Evolutionary conservation across 2,888 invertebrate species (phyloP).

Genomic region (Plemyria rubiginata): DNA sequence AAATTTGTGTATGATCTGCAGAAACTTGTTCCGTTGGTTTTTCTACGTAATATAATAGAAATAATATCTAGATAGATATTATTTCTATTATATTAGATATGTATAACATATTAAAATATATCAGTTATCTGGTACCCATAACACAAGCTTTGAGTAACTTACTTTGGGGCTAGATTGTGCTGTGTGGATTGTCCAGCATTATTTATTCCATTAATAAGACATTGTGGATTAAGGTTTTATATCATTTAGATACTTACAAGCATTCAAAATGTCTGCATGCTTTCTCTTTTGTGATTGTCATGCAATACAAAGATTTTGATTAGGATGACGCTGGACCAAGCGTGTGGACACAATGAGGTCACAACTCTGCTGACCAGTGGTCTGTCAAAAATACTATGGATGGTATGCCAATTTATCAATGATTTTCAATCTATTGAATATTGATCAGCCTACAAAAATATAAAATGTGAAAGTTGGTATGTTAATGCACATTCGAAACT

Average conservation of each 20-base stretch:
- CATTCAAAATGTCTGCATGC: not conserved
- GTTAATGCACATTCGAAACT: not conserved
- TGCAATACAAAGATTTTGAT: not conserved
- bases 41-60: no score
- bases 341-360: not conserved
- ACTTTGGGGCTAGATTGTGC: no score
- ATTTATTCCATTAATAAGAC: no score
- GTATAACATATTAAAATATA: no score
- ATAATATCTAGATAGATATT: no score
- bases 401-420: not conserved
- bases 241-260: not conserved
- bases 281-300: not conserved
- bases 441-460: not conserved
- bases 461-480: not conserved
- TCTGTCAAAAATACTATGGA: conserved; percentile 4
- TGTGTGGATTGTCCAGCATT: no score
- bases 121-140: no score
- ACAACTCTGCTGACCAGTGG: not conserved
- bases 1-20: no score
- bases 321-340: not conserved
- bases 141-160: no score
- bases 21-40: no score
- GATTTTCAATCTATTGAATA: not conserved
- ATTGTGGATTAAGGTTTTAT: not conserved
- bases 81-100: no score